Base-by-base conservation (phyloP, 1,140 invertebrate genomes). In the Reticulitermes speratus region DNA sequence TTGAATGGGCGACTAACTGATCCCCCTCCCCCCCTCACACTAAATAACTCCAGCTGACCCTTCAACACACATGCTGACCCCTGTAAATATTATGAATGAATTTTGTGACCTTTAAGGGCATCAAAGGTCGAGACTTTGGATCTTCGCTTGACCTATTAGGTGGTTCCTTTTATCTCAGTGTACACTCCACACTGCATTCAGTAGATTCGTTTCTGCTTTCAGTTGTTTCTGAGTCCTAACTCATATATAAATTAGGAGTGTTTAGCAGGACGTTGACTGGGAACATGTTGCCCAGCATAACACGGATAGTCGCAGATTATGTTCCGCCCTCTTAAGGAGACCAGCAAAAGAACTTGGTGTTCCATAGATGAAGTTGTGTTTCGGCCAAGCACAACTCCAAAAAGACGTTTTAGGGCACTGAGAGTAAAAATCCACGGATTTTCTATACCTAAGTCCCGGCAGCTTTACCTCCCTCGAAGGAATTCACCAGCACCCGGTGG, bases 101-200 rank as follows among this genome's bases (percentile, higher is more conserved):
- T 75, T 8, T 14, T 75, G 65, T 75, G 65, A 75, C 65, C 65
- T 75, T 7, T 30, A 25, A 30, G 65, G 65, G 25, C 65, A 30
- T 30, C n/a, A 75, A 75, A 75, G 65, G 65, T 75, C 65, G 65
- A 75, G 65, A 75, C 65, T 75, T 65, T 65, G 25, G 65, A 75
- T n/a, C 65, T 75, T 30, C 19, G 25, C 59, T 65, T 75, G 65
- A 75, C 65, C 65, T 30, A 6, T 12, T n/a, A 30, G 65, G 65
- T 75, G 65, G n/a, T 75, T 38, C n/a, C n/a, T 8, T 8, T 75
- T 30, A 25, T 65, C 19, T 9, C 65, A 30, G 30, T 75, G n/a
- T 6, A n/a, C 65, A 5, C 65, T 25, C 65, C 25, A n/a, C 65
- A 5, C 65, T 25, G 25, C 25, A 25, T 65, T 14, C 59, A 65